A percentile compares a stretch with the other conserved stretches of the same genome.
These are phyloP conservation scores for Drosophila bifasciata DNA, from an alignment of 1,140 invertebrate genomes.

Conservation along the genomic window DNA sequence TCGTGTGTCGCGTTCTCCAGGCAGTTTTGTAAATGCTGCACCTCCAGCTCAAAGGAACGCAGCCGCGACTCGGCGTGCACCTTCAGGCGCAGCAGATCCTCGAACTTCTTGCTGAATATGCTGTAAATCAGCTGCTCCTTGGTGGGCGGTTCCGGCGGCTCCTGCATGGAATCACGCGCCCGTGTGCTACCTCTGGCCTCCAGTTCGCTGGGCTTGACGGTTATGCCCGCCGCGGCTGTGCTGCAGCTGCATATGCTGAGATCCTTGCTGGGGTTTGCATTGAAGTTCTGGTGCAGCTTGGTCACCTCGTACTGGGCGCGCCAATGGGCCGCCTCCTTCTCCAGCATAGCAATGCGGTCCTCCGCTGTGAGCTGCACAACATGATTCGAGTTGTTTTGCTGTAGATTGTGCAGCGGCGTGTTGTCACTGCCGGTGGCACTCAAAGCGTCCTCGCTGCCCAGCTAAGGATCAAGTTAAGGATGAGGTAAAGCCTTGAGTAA, in stretches of 20 bases:
- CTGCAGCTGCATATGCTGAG: slow-evolving; percentile 72
- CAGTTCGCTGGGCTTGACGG: slow-evolving; percentile 43
- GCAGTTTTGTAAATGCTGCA: slow-evolving; percentile 75
- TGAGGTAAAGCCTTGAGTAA: background rate
- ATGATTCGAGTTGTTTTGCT: slow-evolving; percentile 33
- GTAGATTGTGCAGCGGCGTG: slow-evolving; percentile 68
- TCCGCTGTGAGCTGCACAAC: slow-evolving; percentile 46
- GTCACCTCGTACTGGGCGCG: slow-evolving; percentile 86
- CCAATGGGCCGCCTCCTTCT: slow-evolving; percentile 87
- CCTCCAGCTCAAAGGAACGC: slow-evolving; percentile 67
- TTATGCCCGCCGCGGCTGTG: slow-evolving; percentile 71
- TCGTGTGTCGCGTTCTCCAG: slow-evolving; percentile 79
- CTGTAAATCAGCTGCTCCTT: slow-evolving; percentile 80
- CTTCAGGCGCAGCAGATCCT: slow-evolving; percentile 74
- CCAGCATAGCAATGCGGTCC: slow-evolving; percentile 81
- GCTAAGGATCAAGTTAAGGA: slow-evolving; percentile 67
- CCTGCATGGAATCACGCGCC: slow-evolving; percentile 58
- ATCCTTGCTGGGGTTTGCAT: slow-evolving; percentile 56
- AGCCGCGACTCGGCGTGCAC: slow-evolving; percentile 72
- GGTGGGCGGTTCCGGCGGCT: slow-evolving; percentile 51
- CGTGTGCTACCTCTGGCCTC: slow-evolving; percentile 55
- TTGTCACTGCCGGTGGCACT: slow-evolving; percentile 84
- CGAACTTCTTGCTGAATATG: slow-evolving; percentile 75
- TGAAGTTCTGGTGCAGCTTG: slow-evolving; percentile 84
- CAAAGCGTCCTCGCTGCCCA: slow-evolving; percentile 86